phyloP scores from a whole-genome alignment of 1,140 invertebrate genomes.

The Drosophila parabipectinata region DNA sequence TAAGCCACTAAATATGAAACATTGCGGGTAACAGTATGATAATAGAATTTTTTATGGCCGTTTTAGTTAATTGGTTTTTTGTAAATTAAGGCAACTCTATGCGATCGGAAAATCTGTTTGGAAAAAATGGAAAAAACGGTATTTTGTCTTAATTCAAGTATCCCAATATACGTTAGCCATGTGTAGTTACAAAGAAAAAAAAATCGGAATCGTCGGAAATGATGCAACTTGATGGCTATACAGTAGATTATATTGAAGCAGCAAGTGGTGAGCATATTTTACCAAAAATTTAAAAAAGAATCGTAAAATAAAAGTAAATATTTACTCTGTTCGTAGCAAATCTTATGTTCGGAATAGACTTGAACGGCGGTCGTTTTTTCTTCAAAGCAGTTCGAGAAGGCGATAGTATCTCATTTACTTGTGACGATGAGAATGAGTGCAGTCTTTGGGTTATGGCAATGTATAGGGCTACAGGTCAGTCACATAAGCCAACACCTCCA shows the following conservation, averaged over 20 bases:
- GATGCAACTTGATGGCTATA: constrained; percentile 99
- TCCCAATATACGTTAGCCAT: constrained; percentile 99
- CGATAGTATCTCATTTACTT: constrained; percentile 98
- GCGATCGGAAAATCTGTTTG: constrained; percentile 98
- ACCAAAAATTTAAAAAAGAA: not conserved
- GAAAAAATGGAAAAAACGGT: constrained; percentile 99
- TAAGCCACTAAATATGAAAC: constrained; percentile 99
- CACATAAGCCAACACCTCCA: constrained; percentile 98
- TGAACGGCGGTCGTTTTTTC: constrained; percentile 96
- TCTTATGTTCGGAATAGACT: constrained; percentile 94
- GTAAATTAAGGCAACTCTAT: constrained; percentile 91
- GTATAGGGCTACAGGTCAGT: constrained; percentile 99
- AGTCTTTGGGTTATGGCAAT: constrained; percentile 99
- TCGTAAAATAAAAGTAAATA: not conserved
- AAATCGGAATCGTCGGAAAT: constrained; percentile 99
- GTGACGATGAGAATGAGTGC: constrained; percentile 99
- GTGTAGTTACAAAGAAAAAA: constrained; percentile 99
- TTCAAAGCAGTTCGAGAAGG: constrained; percentile 99
- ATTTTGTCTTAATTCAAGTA: constrained; percentile 99
- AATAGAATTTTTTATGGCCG: not conserved
- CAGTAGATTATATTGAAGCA: constrained; percentile 99
- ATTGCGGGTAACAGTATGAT: constrained; percentile 90
- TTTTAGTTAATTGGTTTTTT: not conserved
- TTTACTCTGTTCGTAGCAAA: constrained; percentile 87
- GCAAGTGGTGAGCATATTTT: constrained; percentile 88